Conservation (phyloP, 2,113 vertebrate species). For the Scomber colias region DNA sequence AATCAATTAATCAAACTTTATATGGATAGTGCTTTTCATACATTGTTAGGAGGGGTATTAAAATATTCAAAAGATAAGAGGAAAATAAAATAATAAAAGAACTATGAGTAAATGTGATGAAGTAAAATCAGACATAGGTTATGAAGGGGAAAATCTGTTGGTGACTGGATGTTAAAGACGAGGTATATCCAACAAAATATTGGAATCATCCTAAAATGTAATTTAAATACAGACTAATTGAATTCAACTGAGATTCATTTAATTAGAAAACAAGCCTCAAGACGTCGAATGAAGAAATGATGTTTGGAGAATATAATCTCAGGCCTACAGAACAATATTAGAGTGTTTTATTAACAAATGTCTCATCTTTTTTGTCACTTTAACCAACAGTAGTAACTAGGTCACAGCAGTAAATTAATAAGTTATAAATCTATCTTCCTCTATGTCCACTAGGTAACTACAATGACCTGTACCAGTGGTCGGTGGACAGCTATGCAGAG, state of each 20-base stretch:
- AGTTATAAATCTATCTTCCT: not conserved
- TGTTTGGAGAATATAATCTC: not conserved
- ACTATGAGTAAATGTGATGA: too few relatives aligned
- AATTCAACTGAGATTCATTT: not conserved
- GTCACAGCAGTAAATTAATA: not conserved
- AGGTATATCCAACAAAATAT: not conserved
- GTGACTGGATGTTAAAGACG: too few relatives aligned
- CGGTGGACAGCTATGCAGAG: slow-evolving; percentile 89
- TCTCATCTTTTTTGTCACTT: not conserved
- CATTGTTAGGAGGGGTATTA: too few relatives aligned
- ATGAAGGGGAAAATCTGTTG: too few relatives aligned
- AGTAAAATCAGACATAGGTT: too few relatives aligned
- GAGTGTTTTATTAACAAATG: not conserved
- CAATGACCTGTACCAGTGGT: slow-evolving; percentile 94
- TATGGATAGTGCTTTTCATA: too few relatives aligned
- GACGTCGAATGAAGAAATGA: too few relatives aligned
- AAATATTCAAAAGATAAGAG: too few relatives aligned
- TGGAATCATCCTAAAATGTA: not conserved
- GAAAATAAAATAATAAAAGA: too few relatives aligned
- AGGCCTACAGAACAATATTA: not conserved
- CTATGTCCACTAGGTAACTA: slow-evolving; percentile 86
- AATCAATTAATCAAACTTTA: too few relatives aligned
- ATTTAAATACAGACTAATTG: not conserved
- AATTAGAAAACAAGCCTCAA: too few relatives aligned
- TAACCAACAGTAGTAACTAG: not conserved